phyloP scores from a whole-genome alignment of 1,140 invertebrate species.

The Drosophila nikananu region DNA sequence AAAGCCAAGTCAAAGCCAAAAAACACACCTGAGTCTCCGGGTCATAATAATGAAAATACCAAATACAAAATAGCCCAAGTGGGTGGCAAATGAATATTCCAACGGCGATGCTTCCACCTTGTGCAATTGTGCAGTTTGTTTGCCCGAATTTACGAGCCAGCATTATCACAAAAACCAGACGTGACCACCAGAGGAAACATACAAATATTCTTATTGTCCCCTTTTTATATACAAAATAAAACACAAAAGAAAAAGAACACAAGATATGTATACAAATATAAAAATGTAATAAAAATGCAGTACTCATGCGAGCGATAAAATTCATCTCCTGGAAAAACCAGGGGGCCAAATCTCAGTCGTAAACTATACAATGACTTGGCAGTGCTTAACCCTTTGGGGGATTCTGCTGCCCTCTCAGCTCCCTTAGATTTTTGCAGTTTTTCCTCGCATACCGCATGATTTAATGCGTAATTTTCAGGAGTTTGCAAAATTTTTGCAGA shows the following conservation, averaged over 20 bases:
- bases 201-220: slow-evolving; percentile 33
- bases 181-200: slow-evolving; percentile 58
- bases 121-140: slow-evolving; percentile 65
- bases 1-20: slow-evolving; percentile 13
- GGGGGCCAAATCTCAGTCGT: slow-evolving; percentile 59
- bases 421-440: slow-evolving; percentile 9
- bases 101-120: slow-evolving; percentile 54
- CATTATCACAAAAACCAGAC: slow-evolving; percentile 50
- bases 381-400: slow-evolving; percentile 57
- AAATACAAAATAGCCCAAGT: slow-evolving; percentile 59
- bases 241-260: slow-evolving; percentile 16
- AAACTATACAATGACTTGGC: slow-evolving; percentile 78
- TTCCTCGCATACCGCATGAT: slow-evolving; percentile 67
- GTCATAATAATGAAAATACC: slow-evolving; percentile 80
- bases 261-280: slow-evolving; percentile 47
- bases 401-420: background rate
- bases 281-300: slow-evolving; percentile 74
- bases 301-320: slow-evolving; percentile 75
- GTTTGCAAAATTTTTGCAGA: slow-evolving; percentile 73
- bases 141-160: slow-evolving; percentile 67
- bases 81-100: slow-evolving; percentile 41
- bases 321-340: slow-evolving; percentile 3
- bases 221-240: slow-evolving; percentile 29
- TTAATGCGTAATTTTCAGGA: slow-evolving; percentile 82
- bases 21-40: slow-evolving; percentile 5